Evolutionary conservation across 2,797 vertebrate species (phyloP), one percentile per base, ranked within the genome.

Genomic region (Platyrinchus mystaceus): DNA sequence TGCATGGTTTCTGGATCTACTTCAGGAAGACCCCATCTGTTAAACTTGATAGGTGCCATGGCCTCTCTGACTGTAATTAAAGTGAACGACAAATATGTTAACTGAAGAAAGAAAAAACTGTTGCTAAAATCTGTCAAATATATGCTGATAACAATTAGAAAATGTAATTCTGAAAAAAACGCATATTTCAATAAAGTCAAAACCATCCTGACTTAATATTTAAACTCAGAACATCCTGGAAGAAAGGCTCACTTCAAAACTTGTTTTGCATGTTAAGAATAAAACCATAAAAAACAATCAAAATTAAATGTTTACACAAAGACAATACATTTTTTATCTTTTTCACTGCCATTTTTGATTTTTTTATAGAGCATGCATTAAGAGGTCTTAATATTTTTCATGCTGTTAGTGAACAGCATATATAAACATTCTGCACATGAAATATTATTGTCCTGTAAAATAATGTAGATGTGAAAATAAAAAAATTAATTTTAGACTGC

Each of bases 1-100:
- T 99, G 99, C 99, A 99, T 99, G 14, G 98, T 99, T 90, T 99
- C 98, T 15, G 95, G 96, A 97, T 99, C 97, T 73, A 99, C 96
- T 96, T 99, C 98, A 37, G 99, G 99, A 93, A 99, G 98, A 62
- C 98, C 98, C 99, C 99, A 99, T 97, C 96, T 98, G 97, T 97
- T 99, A 98, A 99, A 98, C 96, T 97, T 98, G 97, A 99, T 94
- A 55, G 99, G 99, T 91, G 92, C 92, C 98, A 99, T 98, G 85
- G 99, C 99, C 90, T 98, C 98, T 84, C 94, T 98, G 87, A 99
- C 99, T 99, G 88, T 11, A 94, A 96, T 92, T 60, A 91, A 93
- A 95, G 52, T 14, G 68, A 96, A 96, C 6, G 3, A 60, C 5
- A 96, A 84, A 62, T 26, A 88, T 1, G 7, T 93, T 84, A 93